Evolutionary conservation across 2,113 vertebrate genomes (phyloP).

Genomic region (Sinocyclocheilus rhinocerous): DNA sequence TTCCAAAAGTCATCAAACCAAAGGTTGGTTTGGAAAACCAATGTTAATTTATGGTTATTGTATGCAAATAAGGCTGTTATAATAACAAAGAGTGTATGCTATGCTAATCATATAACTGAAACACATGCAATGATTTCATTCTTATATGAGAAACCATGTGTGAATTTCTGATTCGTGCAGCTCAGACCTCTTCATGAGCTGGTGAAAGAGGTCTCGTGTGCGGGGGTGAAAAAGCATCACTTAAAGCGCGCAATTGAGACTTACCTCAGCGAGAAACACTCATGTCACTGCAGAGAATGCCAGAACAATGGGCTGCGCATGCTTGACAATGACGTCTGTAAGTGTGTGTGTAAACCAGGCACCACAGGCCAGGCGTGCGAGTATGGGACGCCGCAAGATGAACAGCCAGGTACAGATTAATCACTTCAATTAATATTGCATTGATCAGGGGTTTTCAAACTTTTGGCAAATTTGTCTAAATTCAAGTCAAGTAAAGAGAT

Average conservation of each 20-base stretch:
- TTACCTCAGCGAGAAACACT: constrained; percentile 81
- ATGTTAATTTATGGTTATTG: not conserved
- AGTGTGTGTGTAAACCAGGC: constrained; percentile 83
- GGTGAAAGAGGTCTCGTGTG: constrained; percentile 90
- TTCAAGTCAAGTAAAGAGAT: too few species aligned
- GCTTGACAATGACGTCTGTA: constrained; percentile 75
- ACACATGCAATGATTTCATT: not conserved
- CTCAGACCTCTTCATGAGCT: constrained; percentile 85
- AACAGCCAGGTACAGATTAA: constrained; percentile 79
- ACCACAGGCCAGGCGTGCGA: constrained; percentile 85
- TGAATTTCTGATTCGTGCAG: constrained; percentile 64
- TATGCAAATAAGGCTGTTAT: not conserved
- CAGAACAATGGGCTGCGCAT: constrained; percentile 79
- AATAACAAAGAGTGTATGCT: not conserved
- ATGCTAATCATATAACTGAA: too few species aligned
- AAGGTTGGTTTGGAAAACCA: constrained; percentile 73
- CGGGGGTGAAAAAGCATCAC: constrained; percentile 81
- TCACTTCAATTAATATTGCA: not conserved
- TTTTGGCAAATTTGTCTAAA: not conserved
- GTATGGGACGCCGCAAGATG: constrained; percentile 72
- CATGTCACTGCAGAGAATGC: constrained; percentile 87
- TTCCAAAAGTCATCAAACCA: constrained; percentile 81
- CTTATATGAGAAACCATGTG: not conserved
- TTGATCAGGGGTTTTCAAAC: not conserved
- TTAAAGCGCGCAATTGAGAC: constrained; percentile 84